Evolutionary conservation across 2,888 invertebrate species (phyloP), one percentile per base, ranked within the genome.

Genomic region (Limnephilus lunatus): DNA sequence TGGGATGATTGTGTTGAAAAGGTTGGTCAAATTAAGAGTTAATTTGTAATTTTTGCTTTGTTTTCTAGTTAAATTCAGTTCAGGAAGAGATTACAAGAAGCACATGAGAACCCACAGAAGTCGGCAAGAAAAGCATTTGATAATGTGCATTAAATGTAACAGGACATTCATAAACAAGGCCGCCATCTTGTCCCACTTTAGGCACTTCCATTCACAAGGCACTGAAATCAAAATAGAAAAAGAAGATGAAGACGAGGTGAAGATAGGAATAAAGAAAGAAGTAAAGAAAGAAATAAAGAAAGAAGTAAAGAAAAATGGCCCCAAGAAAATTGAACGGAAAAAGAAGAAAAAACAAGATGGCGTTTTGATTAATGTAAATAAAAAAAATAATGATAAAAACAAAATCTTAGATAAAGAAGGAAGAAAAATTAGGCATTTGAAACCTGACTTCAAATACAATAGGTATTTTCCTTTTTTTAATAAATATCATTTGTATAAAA

Each of bases 41-140:
- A 19, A 53, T 53, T 32, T 83, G 82, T 32, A 83, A 32, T 83
- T 35, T 83, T 83, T 35, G 25, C 19, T 25, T 83, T 32, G 11
- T 32, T 83, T 83, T 83, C 25, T 83, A 83, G 83, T 39, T 32
- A 83, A 83, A n/a, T 83, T 83, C 83, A 83, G 35, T 35, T 83
- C 83, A 32, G 32, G 15, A 35, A 32, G 25, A 9, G 35, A 83
- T 25, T 83, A 35, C 25, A 83, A 35, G 83, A 83, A 83, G 39
- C 83, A 83, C 25, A 25, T 83, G 32, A 35, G 35, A 39, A 35
- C 5, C 35, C 83, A 83, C 32, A 35, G 39, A 35, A 83, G 35
- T 11, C 25, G 35, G 2, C 25, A 25, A 25, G 32, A 83, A 32
- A 32, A 83, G 25, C 32, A 19, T 25, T 25, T 32, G 11, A 39